Percentiles rank a stretch among this genome's conserved stretches.
Conservation (phyloP, 2,888 invertebrate species). For the Hypercompe scribonia region DNA sequence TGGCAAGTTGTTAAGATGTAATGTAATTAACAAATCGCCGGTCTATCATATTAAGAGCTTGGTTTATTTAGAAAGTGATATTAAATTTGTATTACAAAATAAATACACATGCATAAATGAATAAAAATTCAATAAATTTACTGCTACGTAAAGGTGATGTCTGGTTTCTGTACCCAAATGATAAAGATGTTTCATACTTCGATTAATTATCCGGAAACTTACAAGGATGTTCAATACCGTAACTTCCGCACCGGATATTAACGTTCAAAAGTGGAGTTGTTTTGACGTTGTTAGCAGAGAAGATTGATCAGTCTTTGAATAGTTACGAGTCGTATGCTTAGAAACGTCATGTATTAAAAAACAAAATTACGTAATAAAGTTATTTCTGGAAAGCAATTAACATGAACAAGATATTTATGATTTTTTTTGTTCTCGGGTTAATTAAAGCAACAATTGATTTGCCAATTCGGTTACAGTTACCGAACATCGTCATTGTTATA, state of each 20-base stretch:
- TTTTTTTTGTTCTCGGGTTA: conserved; percentile 9
- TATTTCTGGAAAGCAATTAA: conserved; percentile 14
- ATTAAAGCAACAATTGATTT: conserved; percentile 24
- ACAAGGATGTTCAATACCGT: background rate
- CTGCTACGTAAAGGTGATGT: background rate
- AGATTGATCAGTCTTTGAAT: background rate
- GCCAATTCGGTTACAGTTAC: background rate
- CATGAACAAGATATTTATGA: conserved; percentile 12
- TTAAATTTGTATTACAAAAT: background rate
- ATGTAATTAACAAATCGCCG: background rate
- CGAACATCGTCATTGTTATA: conserved; percentile 27
- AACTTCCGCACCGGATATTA: background rate
- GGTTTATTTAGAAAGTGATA: background rate
- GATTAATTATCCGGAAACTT: background rate
- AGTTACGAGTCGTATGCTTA: too few species aligned
- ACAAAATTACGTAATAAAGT: conserved; percentile 5
- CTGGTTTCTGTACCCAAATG: background rate
- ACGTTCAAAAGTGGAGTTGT: background rate
- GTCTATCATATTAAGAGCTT: background rate
- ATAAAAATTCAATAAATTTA: background rate
- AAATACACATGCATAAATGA: background rate
- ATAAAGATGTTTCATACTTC: background rate
- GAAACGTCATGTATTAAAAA: background rate
- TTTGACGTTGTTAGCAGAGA: conserved; percentile 8
- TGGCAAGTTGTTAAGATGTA: background rate